Percentiles rank a stretch among this genome's conserved stretches.
These are phyloP conservation scores for Ectropis grisescens DNA, from an alignment of 1,140 invertebrate species.

Conservation along the genomic window DNA sequence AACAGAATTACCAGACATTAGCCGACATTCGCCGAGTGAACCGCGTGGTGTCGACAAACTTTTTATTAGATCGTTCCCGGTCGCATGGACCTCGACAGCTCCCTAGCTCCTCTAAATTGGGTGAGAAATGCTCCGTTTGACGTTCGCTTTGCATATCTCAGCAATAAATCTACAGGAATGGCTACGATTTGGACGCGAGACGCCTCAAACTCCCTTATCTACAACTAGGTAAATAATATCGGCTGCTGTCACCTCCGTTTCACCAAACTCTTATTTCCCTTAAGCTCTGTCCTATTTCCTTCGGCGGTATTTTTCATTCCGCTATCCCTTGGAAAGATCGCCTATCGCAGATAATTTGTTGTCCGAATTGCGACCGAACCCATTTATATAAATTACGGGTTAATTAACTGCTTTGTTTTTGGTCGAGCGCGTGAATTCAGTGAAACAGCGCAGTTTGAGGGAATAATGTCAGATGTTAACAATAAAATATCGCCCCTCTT, in stretches of 20 bases:
- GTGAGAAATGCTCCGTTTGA: constrained; percentile 35
- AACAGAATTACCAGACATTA: no score
- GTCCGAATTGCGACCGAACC: constrained; percentile 23
- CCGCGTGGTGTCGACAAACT: constrained; percentile 23
- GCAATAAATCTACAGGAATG: constrained; percentile 24
- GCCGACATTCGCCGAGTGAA: not conserved
- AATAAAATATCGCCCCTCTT: constrained; percentile 23
- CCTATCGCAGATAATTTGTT: constrained; percentile 35
- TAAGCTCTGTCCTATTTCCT: constrained; percentile 3
- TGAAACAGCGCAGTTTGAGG: constrained; percentile 19
- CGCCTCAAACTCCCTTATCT: not conserved
- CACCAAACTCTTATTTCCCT: constrained; percentile 1
- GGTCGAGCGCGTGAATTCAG: constrained; percentile 24
- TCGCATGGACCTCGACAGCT: constrained; percentile 13
- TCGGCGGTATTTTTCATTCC: constrained; percentile 1
- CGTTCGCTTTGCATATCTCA: constrained; percentile 30
- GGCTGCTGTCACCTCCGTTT: constrained; percentile 4
- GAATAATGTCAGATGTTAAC: constrained; percentile 18
- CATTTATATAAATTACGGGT: constrained; percentile 39
- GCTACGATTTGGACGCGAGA: not conserved
- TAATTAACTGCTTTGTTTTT: constrained; percentile 36
- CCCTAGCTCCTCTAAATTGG: constrained; percentile 29
- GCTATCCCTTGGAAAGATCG: constrained; percentile 18
- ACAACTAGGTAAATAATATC: constrained; percentile 15
- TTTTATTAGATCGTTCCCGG: constrained; percentile 28